Percentiles rank a stretch among this genome's conserved stretches.
phyloP scores from a whole-genome alignment of 2,888 invertebrate species.

The Phaonia tiefii region DNA sequence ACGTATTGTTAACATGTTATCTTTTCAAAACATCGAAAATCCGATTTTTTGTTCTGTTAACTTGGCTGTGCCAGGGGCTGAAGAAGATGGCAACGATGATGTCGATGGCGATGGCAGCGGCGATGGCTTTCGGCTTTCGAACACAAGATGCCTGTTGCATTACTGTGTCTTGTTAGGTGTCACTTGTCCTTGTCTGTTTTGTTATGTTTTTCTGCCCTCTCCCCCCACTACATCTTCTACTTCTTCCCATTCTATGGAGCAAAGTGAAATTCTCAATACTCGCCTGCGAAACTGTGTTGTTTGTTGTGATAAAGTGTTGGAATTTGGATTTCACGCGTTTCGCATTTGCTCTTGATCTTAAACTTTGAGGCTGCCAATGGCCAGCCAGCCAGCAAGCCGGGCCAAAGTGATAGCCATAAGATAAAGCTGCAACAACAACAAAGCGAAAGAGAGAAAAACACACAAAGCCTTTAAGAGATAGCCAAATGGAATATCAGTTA shows the following conservation, averaged over 20 bases:
- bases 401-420: background rate
- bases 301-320: conserved; percentile 47
- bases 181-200: conserved; percentile 63
- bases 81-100: conserved; percentile 40
- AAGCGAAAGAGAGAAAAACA: conserved; percentile 32
- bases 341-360: conserved; percentile 60
- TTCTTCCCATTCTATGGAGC: conserved; percentile 27
- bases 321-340: conserved; percentile 65
- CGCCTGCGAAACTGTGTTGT: conserved; percentile 3
- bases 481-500: conserved; percentile 51
- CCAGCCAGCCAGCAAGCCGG: background rate
- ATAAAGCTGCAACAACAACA: conserved; percentile 25
- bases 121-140: conserved; percentile 42
- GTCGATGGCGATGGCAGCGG: conserved; percentile 17
- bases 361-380: conserved; percentile 2
- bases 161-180: conserved; percentile 68
- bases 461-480: conserved; percentile 40
- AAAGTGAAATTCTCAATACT: conserved; percentile 39
- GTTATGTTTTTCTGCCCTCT: conserved; percentile 24
- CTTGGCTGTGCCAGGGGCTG: background rate
- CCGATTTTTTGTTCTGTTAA: background rate
- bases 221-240: conserved; percentile 23
- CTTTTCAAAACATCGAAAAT: conserved; percentile 35
- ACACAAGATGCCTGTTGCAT: conserved; percentile 56
- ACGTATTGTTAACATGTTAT: conserved; percentile 38